These are phyloP conservation scores for Dicerorhinus sumatrensis DNA, from an alignment of 2,113 vertebrate genomes.

Conservation along the genomic window DNA sequence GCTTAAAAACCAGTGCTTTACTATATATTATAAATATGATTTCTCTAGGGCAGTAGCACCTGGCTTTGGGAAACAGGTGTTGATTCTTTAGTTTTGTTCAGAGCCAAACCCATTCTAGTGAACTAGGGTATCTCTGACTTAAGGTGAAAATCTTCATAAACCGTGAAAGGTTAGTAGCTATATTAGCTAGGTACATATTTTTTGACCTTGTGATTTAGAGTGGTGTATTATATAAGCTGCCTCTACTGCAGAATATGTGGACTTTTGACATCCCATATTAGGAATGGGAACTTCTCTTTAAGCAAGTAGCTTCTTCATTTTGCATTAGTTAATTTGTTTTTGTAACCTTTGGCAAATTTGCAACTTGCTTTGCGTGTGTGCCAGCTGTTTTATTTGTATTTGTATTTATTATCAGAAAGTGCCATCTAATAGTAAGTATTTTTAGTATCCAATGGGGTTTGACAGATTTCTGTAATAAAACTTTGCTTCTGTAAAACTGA, in stretches of 20 bases:
- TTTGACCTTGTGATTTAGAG: background rate
- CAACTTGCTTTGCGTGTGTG: background rate
- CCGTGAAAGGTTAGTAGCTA: background rate
- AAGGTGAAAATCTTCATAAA: background rate
- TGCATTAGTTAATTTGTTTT: background rate
- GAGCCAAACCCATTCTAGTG: background rate
- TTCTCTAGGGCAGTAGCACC: background rate
- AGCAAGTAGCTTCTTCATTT: background rate
- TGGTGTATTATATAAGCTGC: background rate
- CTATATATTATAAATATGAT: background rate
- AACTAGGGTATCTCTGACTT: background rate
- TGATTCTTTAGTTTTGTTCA: background rate
- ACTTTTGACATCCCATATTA: background rate
- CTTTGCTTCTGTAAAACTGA: background rate
- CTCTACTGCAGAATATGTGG: background rate
- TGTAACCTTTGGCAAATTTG: background rate
- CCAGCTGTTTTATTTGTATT: background rate
- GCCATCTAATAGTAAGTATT: background rate
- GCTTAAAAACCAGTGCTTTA: background rate
- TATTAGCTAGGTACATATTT: background rate
- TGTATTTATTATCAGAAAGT: background rate
- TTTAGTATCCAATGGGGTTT: background rate
- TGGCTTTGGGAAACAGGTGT: background rate
- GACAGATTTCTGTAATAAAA: background rate
- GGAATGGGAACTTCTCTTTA: background rate